Percentiles rank a stretch among this genome's conserved stretches.
Conservation (phyloP, 2,888 invertebrate species). For the Drosophila picticornis region DNA sequence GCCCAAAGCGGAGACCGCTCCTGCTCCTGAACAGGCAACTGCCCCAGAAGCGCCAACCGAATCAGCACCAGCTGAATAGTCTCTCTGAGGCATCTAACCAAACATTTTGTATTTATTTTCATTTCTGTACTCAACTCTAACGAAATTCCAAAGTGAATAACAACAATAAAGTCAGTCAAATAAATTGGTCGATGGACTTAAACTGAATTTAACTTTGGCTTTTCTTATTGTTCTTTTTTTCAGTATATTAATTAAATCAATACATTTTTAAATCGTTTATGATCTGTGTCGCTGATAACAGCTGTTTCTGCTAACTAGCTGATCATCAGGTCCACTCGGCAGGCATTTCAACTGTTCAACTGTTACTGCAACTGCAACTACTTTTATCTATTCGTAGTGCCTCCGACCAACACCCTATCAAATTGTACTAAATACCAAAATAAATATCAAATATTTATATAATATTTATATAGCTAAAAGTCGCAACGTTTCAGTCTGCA, state of each 20-base stretch:
- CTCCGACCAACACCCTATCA: background rate
- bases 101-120: background rate
- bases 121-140: background rate
- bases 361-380: background rate
- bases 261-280: background rate
- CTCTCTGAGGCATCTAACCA: background rate
- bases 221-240: background rate
- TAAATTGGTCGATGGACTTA: background rate
- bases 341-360: background rate
- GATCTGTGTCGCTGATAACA: background rate
- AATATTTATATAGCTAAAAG: background rate
- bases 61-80: constrained; percentile 14
- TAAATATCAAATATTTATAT: background rate
- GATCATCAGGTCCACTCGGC: background rate
- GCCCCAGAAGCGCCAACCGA: constrained; percentile 7
- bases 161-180: background rate
- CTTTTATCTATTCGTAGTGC: background rate
- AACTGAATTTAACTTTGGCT: background rate
- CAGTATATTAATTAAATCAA: background rate
- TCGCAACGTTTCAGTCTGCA: background rate
- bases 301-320: background rate
- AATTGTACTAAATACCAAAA: background rate
- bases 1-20: constrained; percentile 5
- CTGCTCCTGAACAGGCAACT: constrained; percentile 8
- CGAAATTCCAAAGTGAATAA: background rate